Evolutionary conservation across 2,113 vertebrate species (phyloP), one percentile per base, ranked within the genome.

Genomic region (Phrynosoma platyrhinos): DNA sequence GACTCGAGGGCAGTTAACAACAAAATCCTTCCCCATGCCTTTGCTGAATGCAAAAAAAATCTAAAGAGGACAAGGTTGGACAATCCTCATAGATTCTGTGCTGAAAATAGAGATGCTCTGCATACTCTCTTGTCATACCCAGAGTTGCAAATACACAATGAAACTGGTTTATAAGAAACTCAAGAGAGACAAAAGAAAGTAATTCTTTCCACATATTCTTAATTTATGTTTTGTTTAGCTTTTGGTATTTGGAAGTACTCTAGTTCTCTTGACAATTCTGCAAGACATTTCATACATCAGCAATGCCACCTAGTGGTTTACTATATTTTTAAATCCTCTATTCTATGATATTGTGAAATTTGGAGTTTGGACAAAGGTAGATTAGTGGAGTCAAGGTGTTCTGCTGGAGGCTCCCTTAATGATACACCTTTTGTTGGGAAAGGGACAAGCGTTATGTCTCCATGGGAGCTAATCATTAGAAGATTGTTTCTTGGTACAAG

Each of bases 221-320:
- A n/a, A 30, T 47, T 72, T 23, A 6, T 0, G 36, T 66, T 47
- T 84, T 76, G 4, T 2, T 9, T 2, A 1, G 21, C 1, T 87
- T 64, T 55, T 25, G 9, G 14, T 80, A 55, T 40, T 74, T 62
- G 68, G 27, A 87, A 74, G 74, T 40, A 47, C 25, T 58, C 30
- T n/a, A 71, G 52, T 66, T 79, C 66, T 9, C 16, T 77, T 32
- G 14, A 62, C 55, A 64, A 75, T 16, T n/a, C 10, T 62, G 10
- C 8, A 58, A 30, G 8, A 40, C 2, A 3, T 23, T 79, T 71
- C 25, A 8, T 9, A 21, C 8, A 30, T 47, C 36, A 64, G 53
- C 53, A 85, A 53, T 62, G 42, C 88, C 88, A 80, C 18, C 77
- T 84, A 74, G 82, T 52, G 88, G 47, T 1, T 36, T 30, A 20